A percentile compares a stretch with the other conserved stretches of the same genome.
These are phyloP conservation scores for Setipinna tenuifilis DNA, from an alignment of 2,797 vertebrate genomes.

Conservation along the genomic window DNA sequence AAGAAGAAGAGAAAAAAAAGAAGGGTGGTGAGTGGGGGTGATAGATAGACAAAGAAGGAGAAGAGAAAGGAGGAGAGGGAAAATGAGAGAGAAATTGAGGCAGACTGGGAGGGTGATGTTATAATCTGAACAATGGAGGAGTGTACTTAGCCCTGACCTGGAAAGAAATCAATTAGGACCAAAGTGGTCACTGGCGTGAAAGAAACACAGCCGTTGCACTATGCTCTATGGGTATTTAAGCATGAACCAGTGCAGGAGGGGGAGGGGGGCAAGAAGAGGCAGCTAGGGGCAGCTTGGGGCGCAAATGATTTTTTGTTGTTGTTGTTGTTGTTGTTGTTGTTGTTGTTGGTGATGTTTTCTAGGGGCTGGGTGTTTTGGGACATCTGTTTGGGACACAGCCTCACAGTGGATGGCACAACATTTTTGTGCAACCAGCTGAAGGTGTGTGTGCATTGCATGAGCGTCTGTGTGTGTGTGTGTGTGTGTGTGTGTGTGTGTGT, in stretches of 20 bases:
- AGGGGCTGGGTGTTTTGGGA: background rate
- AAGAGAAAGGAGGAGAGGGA: background rate
- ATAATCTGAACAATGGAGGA: background rate
- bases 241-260: background rate
- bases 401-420: background rate
- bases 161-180: background rate
- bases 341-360: no score
- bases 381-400: background rate
- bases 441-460: background rate
- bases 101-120: background rate
- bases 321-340: background rate
- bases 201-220: background rate
- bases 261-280: background rate
- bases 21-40: background rate
- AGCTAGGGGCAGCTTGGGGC: background rate
- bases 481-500: background rate
- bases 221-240: background rate
- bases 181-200: background rate
- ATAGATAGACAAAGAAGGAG: background rate
- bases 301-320: background rate
- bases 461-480: background rate
- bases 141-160: background rate
- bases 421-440: background rate
- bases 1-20: background rate
- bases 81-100: background rate